A percentile compares a stretch with the other conserved stretches of the same genome.
These are phyloP conservation scores for Psittacula cyanocephala DNA, from an alignment of 2,113 vertebrate genomes.

Conservation along the genomic window DNA sequence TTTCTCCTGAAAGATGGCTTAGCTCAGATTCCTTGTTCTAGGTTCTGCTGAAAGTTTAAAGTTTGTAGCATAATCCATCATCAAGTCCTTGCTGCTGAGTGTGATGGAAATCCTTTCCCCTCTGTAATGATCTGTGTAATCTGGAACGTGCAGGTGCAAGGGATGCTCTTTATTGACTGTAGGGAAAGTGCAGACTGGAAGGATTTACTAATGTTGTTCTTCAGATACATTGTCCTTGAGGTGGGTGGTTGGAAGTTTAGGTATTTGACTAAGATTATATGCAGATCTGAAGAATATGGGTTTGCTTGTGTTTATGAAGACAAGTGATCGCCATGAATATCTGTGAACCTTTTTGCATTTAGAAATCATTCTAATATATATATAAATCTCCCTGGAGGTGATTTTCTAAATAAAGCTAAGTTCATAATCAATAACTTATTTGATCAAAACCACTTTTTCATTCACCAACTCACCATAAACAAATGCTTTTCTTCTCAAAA, in stretches of 20 bases:
- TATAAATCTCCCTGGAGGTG: background rate
- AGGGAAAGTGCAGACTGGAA: background rate
- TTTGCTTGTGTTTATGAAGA: background rate
- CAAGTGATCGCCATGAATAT: background rate
- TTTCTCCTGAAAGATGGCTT: background rate
- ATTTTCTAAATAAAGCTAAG: background rate
- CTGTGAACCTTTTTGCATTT: background rate
- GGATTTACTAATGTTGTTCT: background rate
- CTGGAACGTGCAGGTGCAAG: background rate
- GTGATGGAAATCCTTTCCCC: conserved; percentile 2
- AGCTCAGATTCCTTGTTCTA: background rate
- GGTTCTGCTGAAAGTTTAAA: background rate
- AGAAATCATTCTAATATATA: background rate
- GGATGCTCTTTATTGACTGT: background rate
- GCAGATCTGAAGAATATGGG: background rate
- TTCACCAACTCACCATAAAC: background rate
- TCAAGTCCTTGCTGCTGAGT: background rate
- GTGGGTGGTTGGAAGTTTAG: background rate
- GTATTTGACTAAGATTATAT: background rate
- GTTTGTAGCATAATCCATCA: background rate
- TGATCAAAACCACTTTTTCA: background rate
- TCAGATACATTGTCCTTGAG: background rate
- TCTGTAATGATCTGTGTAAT: conserved; percentile 26
- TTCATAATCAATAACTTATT: background rate
- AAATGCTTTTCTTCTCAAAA: background rate